These are phyloP conservation scores for Heliconius sara DNA, from an alignment of 2,888 invertebrate genomes.

Conservation along the genomic window DNA sequence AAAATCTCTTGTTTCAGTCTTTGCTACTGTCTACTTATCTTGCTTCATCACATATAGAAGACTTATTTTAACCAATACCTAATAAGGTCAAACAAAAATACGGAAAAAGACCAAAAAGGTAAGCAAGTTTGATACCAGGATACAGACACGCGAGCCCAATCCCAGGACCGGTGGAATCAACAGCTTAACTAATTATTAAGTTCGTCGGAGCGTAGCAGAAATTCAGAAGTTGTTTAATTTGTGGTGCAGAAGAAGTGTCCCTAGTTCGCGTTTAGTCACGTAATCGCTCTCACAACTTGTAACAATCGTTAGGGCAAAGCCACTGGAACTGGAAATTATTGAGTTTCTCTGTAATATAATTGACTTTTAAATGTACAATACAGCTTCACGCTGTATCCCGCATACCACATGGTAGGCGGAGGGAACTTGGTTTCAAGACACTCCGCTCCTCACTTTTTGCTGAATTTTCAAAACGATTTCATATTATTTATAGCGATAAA, in stretches of 20 bases:
- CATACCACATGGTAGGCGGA: no score
- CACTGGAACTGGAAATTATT: constrained; percentile 30
- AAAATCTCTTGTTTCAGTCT: background rate
- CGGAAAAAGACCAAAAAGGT: background rate
- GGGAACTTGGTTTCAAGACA: no score
- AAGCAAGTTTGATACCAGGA: background rate
- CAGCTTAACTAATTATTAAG: constrained; percentile 76
- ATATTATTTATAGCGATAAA: no score
- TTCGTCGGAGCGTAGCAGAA: constrained; percentile 58
- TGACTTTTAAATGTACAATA: background rate
- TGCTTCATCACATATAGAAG: background rate
- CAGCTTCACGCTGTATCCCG: no score
- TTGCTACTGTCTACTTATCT: background rate
- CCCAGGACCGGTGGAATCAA: constrained; percentile 48
- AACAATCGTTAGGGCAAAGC: constrained; percentile 54
- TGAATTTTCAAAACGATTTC: no score
- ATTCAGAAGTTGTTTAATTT: constrained; percentile 80
- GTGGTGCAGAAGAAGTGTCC: constrained; percentile 68
- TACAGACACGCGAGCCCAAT: constrained; percentile 37
- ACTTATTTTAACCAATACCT: background rate
- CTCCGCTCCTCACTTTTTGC: no score
- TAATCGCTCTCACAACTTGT: constrained; percentile 72
- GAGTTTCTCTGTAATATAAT: background rate
- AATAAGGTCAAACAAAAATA: background rate
- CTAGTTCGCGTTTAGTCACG: constrained; percentile 78